Evolutionary conservation across 2,797 vertebrate genomes (phyloP), one percentile per base, ranked within the genome.

Genomic region (Liasis olivaceus): DNA sequence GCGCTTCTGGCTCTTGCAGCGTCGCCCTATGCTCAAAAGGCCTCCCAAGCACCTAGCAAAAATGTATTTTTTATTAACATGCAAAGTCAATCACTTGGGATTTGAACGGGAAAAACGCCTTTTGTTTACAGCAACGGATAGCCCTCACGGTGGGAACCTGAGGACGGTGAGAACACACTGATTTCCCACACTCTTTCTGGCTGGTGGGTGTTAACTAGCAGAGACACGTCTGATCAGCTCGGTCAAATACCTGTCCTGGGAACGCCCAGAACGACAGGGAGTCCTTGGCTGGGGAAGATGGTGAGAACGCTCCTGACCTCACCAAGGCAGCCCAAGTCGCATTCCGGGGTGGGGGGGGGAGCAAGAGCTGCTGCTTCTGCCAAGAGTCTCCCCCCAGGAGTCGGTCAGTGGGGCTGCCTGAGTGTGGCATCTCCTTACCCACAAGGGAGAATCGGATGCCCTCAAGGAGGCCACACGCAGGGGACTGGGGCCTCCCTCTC

Each of bases 181-280:
- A 4, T 28, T 47, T 77, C 28, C 89, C 66, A 24, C 56, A 36
- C 22, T 59, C n/a, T 58, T 51, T 54, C 86, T 1, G 6, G 90
- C 0, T 62, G 62, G 13, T 88, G 60, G 2, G 87, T 91, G 93
- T 24, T 42, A 92, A 95, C 96, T 77, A 92, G 97, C 95, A 96
- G 1, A 17, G 97, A 92, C 97, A 94, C 9, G 96, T 90, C 93
- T 89, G 62, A 92, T 92, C 91, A 93, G 92, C 95, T 96, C 95
- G 95, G 90, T 96, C 87, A 94, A 95, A 95, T 93, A 95, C 94
- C 93, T 97, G 86, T 28, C 91, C 88, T 93, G 92, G 95, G 91
- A 97, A 90, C 93, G 94, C 94, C 92, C 14, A 2, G 51, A 94
- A 88, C 59, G n/a, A 89, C 20, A 56, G 87, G 63, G 77, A 94